Evolutionary conservation across 2,113 vertebrate genomes (phyloP).

Genomic region (Callospermophilus lateralis): DNA sequence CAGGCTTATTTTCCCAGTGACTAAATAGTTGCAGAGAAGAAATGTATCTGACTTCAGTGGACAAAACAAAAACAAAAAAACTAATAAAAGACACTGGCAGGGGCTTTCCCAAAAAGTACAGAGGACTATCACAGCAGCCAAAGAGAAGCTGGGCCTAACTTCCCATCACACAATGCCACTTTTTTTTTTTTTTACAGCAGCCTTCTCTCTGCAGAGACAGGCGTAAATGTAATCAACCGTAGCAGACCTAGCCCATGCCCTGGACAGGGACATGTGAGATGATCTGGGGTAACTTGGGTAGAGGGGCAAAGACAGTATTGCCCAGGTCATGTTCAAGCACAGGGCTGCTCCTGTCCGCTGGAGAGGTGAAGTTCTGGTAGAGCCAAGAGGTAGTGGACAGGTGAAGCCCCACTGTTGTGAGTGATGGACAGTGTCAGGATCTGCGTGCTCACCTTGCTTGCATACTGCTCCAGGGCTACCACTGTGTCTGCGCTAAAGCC

Average conservation of each 20-base stretch:
- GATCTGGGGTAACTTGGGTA: not conserved
- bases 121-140: not conserved
- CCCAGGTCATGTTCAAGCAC: not conserved
- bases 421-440: not conserved
- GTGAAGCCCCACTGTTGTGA: too few species aligned
- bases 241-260: fast-evolving
- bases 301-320: not conserved
- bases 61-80: not conserved
- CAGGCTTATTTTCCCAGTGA: conserved; percentile 23
- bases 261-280: not conserved
- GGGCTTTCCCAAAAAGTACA: conserved; percentile 6
- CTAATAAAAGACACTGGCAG: conserved; percentile 16
- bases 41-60: conserved; percentile 16
- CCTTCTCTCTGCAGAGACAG: not conserved
- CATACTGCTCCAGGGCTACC: conserved; percentile 85
- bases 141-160: not conserved
- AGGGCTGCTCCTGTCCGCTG: not conserved
- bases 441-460: conserved; percentile 85
- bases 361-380: not conserved
- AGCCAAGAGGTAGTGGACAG: not conserved
- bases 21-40: conserved; percentile 31
- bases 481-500: conserved; percentile 85
- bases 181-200: not conserved
- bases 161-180: not conserved
- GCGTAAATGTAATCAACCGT: not conserved